Percentiles rank a stretch among this genome's conserved stretches.
Conservation (phyloP, 2,797 vertebrate species). For the Chlorospingus flavigularis region DNA sequence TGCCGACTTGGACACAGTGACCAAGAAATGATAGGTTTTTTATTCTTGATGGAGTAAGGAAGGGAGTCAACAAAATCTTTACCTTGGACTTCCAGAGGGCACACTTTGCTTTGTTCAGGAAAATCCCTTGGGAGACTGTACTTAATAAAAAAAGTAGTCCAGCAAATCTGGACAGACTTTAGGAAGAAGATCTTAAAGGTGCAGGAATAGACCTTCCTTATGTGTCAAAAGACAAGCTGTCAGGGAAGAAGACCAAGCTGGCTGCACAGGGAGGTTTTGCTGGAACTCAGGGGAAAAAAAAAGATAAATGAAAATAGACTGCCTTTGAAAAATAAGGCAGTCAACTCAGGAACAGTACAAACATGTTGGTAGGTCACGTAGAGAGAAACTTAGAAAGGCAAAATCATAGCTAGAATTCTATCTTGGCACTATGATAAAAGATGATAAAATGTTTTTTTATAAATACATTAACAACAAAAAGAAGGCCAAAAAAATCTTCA, state of each 20-base stretch:
- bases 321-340: neutral
- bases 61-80: neutral
- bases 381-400: neutral
- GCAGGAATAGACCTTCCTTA: neutral
- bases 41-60: neutral
- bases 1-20: neutral
- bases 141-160: neutral
- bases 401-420: neutral
- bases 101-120: neutral
- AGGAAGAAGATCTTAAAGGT: neutral
- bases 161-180: neutral
- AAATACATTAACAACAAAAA: neutral
- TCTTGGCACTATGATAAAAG: neutral
- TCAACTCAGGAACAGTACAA: neutral
- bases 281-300: neutral
- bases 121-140: neutral
- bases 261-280: neutral
- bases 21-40: neutral
- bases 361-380: neutral
- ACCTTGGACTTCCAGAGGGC: neutral
- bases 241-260: neutral
- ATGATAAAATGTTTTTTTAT: neutral
- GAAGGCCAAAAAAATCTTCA: neutral
- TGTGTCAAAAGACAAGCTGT: neutral
- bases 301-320: no score